phyloP scores from a whole-genome alignment of 2,113 vertebrate genomes.

The Calidris pygmaea region DNA sequence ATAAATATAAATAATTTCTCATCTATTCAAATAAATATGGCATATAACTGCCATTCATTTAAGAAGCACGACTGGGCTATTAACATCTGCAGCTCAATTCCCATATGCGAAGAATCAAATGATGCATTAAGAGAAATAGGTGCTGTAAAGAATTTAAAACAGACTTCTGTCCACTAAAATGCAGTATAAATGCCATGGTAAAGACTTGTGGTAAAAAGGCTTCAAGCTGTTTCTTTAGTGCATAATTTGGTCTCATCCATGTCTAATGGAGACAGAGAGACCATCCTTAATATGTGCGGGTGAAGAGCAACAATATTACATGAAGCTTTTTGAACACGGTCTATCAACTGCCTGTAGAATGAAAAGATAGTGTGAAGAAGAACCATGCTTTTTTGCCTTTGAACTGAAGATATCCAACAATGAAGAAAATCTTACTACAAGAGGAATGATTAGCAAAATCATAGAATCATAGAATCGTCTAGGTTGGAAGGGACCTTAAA shows the following conservation, averaged over 20 bases:
- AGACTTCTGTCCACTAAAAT: background rate
- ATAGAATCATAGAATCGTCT: no score
- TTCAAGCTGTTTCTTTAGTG: background rate
- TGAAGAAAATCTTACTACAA: background rate
- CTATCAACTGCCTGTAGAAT: background rate
- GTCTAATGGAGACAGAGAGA: background rate
- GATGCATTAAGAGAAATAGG: background rate
- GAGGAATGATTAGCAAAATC: background rate
- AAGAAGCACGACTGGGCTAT: background rate
- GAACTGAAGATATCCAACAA: background rate
- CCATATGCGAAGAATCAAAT: background rate
- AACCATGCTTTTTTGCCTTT: background rate
- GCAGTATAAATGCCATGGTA: background rate
- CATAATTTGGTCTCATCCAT: background rate
- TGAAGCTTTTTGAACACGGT: background rate
- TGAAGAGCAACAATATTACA: background rate
- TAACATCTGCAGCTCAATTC: background rate
- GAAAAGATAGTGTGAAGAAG: background rate
- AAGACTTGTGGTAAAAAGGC: background rate
- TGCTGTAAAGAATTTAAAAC: background rate
- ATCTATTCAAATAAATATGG: background rate
- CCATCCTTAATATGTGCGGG: background rate
- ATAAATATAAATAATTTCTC: background rate
- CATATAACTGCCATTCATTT: background rate
- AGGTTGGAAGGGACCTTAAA: no score